Conservation (phyloP, 1,140 invertebrate genomes). For the Apis mellifera region DNA sequence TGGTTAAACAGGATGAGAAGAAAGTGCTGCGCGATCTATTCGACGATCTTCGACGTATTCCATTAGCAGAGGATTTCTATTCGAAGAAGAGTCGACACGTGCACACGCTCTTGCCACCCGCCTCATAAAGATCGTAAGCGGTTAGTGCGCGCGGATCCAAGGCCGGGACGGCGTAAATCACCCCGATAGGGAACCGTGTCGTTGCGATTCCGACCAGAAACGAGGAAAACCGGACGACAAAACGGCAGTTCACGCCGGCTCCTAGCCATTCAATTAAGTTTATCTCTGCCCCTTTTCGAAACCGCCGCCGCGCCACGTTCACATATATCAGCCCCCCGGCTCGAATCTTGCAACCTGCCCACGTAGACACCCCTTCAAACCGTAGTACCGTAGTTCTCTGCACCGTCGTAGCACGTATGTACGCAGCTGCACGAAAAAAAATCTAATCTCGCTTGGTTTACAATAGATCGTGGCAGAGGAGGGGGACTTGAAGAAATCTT, state of each 20-base stretch:
- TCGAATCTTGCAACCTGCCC: conserved; percentile 41
- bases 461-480: no score
- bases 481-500: no score
- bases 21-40: not conserved
- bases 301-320: conserved; percentile 33
- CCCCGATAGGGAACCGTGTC: conserved; percentile 40
- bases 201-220: conserved; percentile 38
- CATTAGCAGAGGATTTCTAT: conserved; percentile 43
- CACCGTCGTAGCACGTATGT: not conserved
- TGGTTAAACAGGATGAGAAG: not conserved
- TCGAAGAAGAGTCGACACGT: conserved; percentile 22
- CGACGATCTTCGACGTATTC: conserved; percentile 34
- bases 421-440: not conserved
- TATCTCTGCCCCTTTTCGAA: conserved; percentile 50
- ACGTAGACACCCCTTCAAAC: conserved; percentile 20
- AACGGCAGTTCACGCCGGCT: conserved; percentile 51
- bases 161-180: conserved; percentile 26
- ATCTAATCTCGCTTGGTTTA: not conserved
- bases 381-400: not conserved
- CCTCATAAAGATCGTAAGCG: conserved; percentile 39
- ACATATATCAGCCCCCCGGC: conserved; percentile 33
- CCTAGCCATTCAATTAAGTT: conserved; percentile 65
- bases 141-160: conserved; percentile 35
- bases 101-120: not conserved
- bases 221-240: conserved; percentile 47